These are phyloP conservation scores for Hemicrepidius hirtus DNA, from an alignment of 2,888 invertebrate genomes.

Conservation along the genomic window DNA sequence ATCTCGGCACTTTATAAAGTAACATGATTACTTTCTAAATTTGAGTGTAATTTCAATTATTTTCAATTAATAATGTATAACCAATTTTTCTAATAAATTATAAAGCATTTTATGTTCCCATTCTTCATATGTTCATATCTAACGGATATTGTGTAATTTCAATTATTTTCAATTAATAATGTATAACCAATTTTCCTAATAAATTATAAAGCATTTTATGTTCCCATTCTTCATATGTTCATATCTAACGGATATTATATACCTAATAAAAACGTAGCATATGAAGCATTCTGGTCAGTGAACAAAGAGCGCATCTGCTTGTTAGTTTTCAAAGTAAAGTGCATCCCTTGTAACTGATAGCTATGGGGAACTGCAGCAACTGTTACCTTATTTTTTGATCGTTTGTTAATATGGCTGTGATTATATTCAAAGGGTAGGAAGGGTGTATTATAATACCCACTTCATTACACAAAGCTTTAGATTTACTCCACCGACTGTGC, in stretches of 20 bases:
- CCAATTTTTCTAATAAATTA: no score
- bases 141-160: no score
- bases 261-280: slow-evolving; percentile 57
- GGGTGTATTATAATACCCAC: slow-evolving; percentile 22
- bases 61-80: no score
- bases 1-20: no score
- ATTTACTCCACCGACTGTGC: neutral
- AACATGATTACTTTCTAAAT: no score
- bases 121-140: slow-evolving; percentile 9
- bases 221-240: neutral
- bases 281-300: slow-evolving; percentile 60
- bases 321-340: slow-evolving; percentile 61
- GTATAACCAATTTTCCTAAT: no score
- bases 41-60: no score
- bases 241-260: slow-evolving; percentile 26
- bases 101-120: no score
- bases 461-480: slow-evolving; percentile 36
- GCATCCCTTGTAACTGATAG: slow-evolving; percentile 62
- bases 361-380: slow-evolving; percentile 59
- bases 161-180: no score
- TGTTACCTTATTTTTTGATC: slow-evolving; percentile 54
- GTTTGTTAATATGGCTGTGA: slow-evolving; percentile 39
- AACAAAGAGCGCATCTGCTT: slow-evolving; percentile 62
- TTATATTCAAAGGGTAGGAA: slow-evolving; percentile 35
- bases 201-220: no score